Evolutionary conservation across 2,888 invertebrate genomes (phyloP), one percentile per base, ranked within the genome.

Genomic region (Agrypnus murinus): DNA sequence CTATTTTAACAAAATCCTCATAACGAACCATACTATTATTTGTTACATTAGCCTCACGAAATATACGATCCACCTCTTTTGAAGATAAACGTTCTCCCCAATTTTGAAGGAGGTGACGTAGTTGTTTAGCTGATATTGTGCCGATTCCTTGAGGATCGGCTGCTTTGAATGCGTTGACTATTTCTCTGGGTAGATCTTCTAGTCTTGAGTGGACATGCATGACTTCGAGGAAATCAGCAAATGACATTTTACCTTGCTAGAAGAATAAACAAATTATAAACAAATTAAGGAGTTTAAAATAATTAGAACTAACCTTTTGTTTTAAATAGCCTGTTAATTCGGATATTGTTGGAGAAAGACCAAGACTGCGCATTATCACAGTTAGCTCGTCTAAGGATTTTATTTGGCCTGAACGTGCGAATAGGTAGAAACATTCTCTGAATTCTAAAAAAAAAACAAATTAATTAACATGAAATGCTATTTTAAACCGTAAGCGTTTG

Each of bases 401-500:
- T 62, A 98, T 97, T 84, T 94, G 93, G 0, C 96, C 97, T 36
- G 93, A 94, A 53, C 95, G 88, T 0, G 97, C 97, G 84, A 97
- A 97, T 64, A 98, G 88, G 84, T 96, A 97, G 87, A 98, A 98
- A 81, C 98, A 98, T 87, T 98, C 98, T 81, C 97, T 92, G 85
- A 97, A 98, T 86, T 97, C 97, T 97, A 86, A 9, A 88, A 88
- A 74, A 73, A 71, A 73, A 76, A n/a, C n/a, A n/a, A n/a, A n/a
- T n/a, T n/a, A n/a, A n/a, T n/a, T n/a, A n/a, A n/a, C n/a, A n/a
- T n/a, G n/a, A n/a, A n/a, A n/a, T n/a, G n/a, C n/a, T n/a, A n/a
- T n/a, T n/a, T n/a, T n/a, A n/a, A n/a, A n/a, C n/a, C n/a, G n/a
- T n/a, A n/a, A n/a, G n/a, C n/a, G n/a, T n/a, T n/a, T n/a, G n/a